Evolutionary conservation across 2,797 vertebrate species (phyloP).

Genomic region (Sylvilagus floridanus): DNA sequence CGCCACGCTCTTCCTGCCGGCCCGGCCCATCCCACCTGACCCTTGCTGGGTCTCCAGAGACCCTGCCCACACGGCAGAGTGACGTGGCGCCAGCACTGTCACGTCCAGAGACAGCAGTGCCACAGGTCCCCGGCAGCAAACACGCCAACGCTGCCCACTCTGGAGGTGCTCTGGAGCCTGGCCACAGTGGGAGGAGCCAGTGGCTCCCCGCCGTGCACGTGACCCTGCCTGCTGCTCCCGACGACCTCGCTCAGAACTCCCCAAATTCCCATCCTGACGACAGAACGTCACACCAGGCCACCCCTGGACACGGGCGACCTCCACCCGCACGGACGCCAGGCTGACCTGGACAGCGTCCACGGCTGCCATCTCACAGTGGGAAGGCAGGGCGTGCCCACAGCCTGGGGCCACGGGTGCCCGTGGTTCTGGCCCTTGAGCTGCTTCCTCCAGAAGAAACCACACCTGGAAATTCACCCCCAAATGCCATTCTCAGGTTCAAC

Average conservation of each 20-base stretch:
- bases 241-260: not conserved
- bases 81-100: no score
- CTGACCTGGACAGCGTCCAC: fast-evolving
- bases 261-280: not conserved
- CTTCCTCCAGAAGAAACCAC: not conserved
- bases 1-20: no score
- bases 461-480: not conserved
- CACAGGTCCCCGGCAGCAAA: no score
- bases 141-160: no score
- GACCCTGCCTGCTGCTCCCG: not conserved
- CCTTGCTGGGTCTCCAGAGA: no score
- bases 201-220: no score
- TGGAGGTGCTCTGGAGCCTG: no score
- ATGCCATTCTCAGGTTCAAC: not conserved
- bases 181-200: no score
- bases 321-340: fast-evolving
- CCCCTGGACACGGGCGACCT: fast-evolving
- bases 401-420: fast-evolving
- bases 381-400: fast-evolving
- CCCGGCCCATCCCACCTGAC: no score
- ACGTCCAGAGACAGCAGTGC: no score
- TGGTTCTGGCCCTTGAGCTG: no score
- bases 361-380: fast-evolving
- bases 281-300: not conserved
- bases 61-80: no score